Base-by-base conservation (phyloP, 2,888 invertebrate species). In the Eretmocerus hayati region DNA sequence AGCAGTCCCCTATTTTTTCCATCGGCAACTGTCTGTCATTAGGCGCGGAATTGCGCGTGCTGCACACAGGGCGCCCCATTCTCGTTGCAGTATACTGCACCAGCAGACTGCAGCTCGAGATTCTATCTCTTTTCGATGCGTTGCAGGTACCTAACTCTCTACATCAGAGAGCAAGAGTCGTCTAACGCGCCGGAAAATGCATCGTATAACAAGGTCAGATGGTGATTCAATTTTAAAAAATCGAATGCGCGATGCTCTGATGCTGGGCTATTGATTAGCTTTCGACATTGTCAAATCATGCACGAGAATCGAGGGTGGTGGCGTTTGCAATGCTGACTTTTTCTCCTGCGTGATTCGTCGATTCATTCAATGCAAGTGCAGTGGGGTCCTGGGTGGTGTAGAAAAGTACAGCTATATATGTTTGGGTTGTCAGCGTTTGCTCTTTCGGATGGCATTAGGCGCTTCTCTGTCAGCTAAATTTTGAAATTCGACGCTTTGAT, bases 121-220 rank as follows among this genome's bases (percentile, higher is more conserved):
- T n/a, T n/a, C n/a, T n/a, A n/a, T n/a, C n/a, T n/a, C n/a, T n/a
- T n/a, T n/a, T n/a, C n/a, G n/a, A n/a, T n/a, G n/a, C n/a, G n/a
- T n/a, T n/a, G n/a, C n/a, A n/a, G n/a, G n/a, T n/a, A n/a, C n/a
- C n/a, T n/a, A n/a, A n/a, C n/a, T n/a, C 31, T 31, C 31, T 31
- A 3, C 15, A 13, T 15, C 6, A 33, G 33, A n/a, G 13, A 33
- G 33, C 33, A 16, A 13, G 30, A 11, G 35, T 15, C 35, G n/a
- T 4, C 48, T 50, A 53, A 43, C 42, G 42, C 49, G 33, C 55
- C 58, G 62, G 64, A 58, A 69, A 70, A 69, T 64, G 69, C 66
- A 63, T 67, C 67, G 63, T 71, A 68, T 69, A 69, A 71, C 71
- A 70, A 71, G 70, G 68, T 69, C 71, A 68, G 67, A 68, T 69